phyloP scores from a whole-genome alignment of 2,797 vertebrate species.

The Peromyscus attwateri region DNA sequence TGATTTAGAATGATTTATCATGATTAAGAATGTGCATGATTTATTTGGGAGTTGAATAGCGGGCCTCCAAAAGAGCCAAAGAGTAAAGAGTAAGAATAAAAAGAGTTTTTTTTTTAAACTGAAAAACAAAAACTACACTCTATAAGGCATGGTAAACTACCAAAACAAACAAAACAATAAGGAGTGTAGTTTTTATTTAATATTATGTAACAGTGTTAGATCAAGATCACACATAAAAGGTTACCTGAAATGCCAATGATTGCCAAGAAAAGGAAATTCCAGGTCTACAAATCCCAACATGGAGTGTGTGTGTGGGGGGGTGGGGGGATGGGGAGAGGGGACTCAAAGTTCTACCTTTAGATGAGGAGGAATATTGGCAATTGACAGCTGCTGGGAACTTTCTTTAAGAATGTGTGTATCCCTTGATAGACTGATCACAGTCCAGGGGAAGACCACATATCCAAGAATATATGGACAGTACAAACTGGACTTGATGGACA shows the following conservation, averaged over 20 bases:
- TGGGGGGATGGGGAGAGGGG: no score
- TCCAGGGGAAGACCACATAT: background rate
- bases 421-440: background rate
- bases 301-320: background rate
- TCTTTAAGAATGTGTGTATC: background rate
- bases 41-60: no score
- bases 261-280: background rate
- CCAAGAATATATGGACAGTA: background rate
- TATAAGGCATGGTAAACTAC: background rate
- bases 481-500: background rate
- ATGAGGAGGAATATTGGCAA: background rate
- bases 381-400: background rate
- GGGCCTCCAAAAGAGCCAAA: no score
- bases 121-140: background rate
- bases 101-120: no score
- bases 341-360: background rate
- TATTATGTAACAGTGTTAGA: background rate
- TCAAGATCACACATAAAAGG: conserved; percentile 30
- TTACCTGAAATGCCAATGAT: background rate
- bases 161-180: background rate
- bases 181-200: background rate
- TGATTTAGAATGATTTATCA: no score
- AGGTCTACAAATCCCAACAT: background rate
- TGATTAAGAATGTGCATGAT: no score
- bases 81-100: no score